Evolutionary conservation across 2,113 vertebrate genomes (phyloP).

Genomic region (Heterocephalus glaber): DNA sequence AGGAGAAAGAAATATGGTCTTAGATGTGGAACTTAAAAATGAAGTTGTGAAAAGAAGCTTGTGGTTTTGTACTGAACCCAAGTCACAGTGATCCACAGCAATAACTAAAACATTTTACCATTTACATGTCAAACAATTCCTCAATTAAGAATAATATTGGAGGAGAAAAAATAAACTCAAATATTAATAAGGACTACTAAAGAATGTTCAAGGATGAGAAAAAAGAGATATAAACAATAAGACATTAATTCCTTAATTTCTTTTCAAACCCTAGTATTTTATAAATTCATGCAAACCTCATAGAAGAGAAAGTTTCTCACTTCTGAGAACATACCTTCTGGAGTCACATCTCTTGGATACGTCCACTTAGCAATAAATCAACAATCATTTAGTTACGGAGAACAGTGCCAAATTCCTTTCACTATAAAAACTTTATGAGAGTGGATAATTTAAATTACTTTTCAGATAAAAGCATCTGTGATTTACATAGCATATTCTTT

Average conservation of each 20-base stretch:
- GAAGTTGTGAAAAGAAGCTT: background rate
- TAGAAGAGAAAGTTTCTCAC: background rate
- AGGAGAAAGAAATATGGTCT: background rate
- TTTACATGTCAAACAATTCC: background rate
- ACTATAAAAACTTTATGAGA: conserved; percentile 44
- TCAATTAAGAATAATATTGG: background rate
- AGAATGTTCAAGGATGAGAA: background rate
- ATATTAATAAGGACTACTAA: background rate
- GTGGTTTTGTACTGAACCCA: background rate
- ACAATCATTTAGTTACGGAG: conserved; percentile 1
- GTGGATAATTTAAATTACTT: conserved; percentile 44
- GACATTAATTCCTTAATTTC: background rate
- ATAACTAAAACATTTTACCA: background rate
- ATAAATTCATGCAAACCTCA: background rate
- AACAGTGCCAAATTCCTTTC: conserved; percentile 24
- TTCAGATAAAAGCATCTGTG: conserved; percentile 23
- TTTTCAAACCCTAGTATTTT: background rate
- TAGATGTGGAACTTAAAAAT: background rate
- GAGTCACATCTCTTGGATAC: background rate
- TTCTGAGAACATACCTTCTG: background rate
- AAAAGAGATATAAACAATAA: conserved; percentile 22
- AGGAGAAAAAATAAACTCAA: background rate
- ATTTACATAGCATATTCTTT: background rate
- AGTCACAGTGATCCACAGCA: background rate
- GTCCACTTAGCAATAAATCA: conserved; percentile 43